Conservation (phyloP, 2,888 invertebrate genomes). For the Drosophila borealis region DNA sequence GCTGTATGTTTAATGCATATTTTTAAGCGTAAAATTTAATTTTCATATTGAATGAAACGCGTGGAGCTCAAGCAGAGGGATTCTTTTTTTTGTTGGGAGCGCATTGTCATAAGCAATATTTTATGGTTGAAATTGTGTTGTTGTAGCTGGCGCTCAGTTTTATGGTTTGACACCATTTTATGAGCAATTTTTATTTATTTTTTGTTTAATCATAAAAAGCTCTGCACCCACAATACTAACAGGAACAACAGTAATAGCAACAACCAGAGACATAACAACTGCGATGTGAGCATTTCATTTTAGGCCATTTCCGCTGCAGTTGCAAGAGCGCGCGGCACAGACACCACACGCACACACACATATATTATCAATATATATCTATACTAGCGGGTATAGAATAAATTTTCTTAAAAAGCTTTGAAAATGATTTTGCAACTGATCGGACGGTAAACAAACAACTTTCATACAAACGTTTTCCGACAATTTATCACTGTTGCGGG, state of each 20-base stretch:
- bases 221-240: slow-evolving; percentile 7
- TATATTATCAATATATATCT: background rate
- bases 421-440: no score
- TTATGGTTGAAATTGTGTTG: slow-evolving; percentile 31
- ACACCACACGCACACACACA: background rate
- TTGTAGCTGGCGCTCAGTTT: slow-evolving; percentile 17
- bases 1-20: slow-evolving; percentile 26
- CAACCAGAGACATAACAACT: background rate
- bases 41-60: slow-evolving; percentile 37
- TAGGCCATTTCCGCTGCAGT: slow-evolving; percentile 24
- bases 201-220: slow-evolving; percentile 30
- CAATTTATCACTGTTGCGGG: no score
- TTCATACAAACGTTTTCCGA: no score
- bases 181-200: slow-evolving; percentile 10
- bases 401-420: no score
- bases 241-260: slow-evolving; percentile 1
- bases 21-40: slow-evolving; percentile 47
- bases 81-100: no score
- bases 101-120: slow-evolving; percentile 35
- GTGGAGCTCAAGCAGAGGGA: slow-evolving; percentile 2
- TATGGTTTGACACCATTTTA: slow-evolving; percentile 46
- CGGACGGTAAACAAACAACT: no score
- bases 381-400: background rate
- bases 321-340: slow-evolving; percentile 1
- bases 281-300: slow-evolving; percentile 33